Percentiles rank a stretch among this genome's conserved stretches.
Evolutionary conservation across 2,888 invertebrate genomes (phyloP).

Genomic region (Standfussiana lucernea): DNA sequence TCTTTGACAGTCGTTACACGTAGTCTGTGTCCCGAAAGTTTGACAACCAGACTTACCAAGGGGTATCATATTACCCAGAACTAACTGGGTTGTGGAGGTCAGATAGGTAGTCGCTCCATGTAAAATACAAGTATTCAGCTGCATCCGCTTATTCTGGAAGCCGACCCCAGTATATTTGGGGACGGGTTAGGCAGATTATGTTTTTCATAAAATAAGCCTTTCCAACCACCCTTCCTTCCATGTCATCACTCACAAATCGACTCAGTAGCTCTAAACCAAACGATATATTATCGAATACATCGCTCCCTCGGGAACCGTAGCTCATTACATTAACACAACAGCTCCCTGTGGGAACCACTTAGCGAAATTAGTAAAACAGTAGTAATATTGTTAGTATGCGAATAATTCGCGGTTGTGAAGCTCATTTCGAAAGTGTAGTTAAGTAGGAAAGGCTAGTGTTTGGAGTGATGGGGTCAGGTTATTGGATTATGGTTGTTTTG

Average conservation of each 20-base stretch:
- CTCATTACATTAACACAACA: conserved; percentile 50
- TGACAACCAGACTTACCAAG: too few species aligned
- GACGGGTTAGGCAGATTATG: too few species aligned
- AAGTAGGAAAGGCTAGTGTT: background rate
- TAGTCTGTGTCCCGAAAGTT: too few species aligned
- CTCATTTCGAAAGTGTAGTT: conserved; percentile 18
- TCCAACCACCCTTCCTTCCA: too few species aligned
- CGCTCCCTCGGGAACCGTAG: conserved; percentile 21
- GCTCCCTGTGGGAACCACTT: conserved; percentile 38
- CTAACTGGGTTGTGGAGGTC: too few species aligned
- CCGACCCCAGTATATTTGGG: too few species aligned
- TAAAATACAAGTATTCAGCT: too few species aligned
- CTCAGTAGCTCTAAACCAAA: conserved; percentile 7
- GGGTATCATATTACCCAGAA: too few species aligned
- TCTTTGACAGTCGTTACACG: too few species aligned
- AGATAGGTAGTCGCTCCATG: too few species aligned
- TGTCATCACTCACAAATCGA: conserved; percentile 12
- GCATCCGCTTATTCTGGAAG: too few species aligned
- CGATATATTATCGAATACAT: conserved; percentile 32
- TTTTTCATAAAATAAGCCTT: background rate
- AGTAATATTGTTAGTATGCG: conserved; percentile 17
- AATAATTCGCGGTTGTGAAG: conserved; percentile 1
- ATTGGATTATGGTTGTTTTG: background rate
- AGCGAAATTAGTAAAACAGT: conserved; percentile 51
- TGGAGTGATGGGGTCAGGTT: conserved; percentile 6